A percentile compares a stretch with the other conserved stretches of the same genome.
Evolutionary conservation across 2,113 vertebrate species (phyloP).

Genomic region (Sapayoa aenigma): DNA sequence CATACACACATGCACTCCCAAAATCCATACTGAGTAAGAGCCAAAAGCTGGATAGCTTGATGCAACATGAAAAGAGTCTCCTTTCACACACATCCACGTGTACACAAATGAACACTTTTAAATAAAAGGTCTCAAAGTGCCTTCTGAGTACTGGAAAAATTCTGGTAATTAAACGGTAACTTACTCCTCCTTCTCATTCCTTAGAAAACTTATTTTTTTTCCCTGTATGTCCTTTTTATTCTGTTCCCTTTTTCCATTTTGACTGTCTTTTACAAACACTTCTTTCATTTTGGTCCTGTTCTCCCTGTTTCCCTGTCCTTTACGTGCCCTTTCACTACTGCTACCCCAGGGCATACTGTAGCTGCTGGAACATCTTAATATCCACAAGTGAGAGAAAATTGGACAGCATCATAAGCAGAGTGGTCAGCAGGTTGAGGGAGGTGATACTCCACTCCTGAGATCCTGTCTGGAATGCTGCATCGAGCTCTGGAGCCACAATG

Average conservation of each 20-base stretch:
- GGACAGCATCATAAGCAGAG: neutral
- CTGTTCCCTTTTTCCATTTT: neutral
- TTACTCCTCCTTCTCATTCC: neutral
- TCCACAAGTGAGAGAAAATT: neutral
- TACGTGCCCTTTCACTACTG: neutral
- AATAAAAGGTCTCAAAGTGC: neutral
- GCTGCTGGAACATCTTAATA: neutral
- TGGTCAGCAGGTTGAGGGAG: neutral
- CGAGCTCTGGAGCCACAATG: neutral
- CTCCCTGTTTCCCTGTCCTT: neutral
- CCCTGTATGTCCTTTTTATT: neutral
- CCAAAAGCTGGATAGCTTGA: neutral
- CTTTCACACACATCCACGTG: neutral
- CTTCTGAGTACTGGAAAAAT: neutral
- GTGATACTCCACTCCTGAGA: neutral
- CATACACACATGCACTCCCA: neutral
- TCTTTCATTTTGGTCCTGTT: neutral
- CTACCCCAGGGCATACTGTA: neutral
- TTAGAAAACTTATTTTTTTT: neutral
- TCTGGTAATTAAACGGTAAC: neutral
- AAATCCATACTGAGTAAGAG: neutral
- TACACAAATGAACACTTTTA: neutral
- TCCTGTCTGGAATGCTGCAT: neutral
- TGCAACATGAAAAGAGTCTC: neutral
- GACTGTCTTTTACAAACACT: neutral